phyloP scores from a whole-genome alignment of 92 coral and sea anemone genomes.

The Bergia puertoricense region DNA sequence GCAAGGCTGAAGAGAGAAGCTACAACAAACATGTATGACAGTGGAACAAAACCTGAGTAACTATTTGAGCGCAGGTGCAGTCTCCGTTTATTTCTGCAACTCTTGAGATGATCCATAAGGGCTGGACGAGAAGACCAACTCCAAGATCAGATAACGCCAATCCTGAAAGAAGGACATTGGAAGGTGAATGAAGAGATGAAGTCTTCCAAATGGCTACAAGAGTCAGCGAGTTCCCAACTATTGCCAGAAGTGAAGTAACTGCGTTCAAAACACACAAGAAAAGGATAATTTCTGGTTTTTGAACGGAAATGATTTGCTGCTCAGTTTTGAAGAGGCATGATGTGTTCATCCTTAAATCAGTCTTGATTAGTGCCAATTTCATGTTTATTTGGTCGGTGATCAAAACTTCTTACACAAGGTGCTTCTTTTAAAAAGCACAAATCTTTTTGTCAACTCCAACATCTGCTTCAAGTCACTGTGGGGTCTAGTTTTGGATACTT shows the following conservation, averaged over 20 bases:
- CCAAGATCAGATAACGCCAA: constrained; percentile 50
- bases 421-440: too few species aligned
- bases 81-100: constrained; percentile 7
- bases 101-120: constrained; percentile 32
- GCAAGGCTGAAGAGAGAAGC: background rate
- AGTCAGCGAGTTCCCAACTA: constrained; percentile 36
- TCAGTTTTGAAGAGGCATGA: background rate
- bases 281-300: background rate
- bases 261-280: constrained; percentile 25
- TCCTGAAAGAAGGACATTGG: constrained; percentile 39
- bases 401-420: too few species aligned
- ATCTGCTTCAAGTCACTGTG: too few species aligned
- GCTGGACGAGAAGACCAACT: constrained; percentile 48
- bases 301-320: background rate
- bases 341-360: background rate
- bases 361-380: too few species aligned
- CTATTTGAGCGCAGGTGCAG: background rate
- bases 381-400: too few species aligned
- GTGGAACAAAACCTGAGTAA: background rate
- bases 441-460: too few species aligned
- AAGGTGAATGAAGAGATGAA: constrained; percentile 41
- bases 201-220: constrained; percentile 37
- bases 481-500: too few species aligned
- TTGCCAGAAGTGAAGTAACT: constrained; percentile 16
- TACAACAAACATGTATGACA: background rate